Conservation (phyloP, 2,113 vertebrate genomes). For the Corythaixoides concolor region DNA sequence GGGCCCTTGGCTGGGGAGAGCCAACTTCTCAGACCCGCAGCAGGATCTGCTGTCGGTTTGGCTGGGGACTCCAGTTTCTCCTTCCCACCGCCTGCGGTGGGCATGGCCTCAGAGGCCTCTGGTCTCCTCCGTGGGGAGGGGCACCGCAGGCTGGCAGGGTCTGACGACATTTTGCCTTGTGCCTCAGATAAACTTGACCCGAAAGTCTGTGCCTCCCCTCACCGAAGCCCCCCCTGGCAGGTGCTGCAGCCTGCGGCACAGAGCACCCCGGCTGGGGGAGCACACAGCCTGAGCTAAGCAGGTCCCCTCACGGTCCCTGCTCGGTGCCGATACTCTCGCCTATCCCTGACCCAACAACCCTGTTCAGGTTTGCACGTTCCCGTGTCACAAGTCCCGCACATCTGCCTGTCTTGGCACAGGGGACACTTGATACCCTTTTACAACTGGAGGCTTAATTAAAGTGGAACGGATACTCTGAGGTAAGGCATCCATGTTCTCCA, state of each 20-base stretch:
- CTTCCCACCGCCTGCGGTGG: not conserved
- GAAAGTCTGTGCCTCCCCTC: not conserved
- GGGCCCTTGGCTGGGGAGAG: not conserved
- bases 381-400: not conserved
- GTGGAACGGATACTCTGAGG: not conserved
- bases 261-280: accelerated
- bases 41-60: accelerated
- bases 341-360: accelerated
- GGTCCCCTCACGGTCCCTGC: not conserved
- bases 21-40: accelerated
- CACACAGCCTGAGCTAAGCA: not conserved
- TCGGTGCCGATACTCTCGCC: accelerated
- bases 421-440: not conserved
- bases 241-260: accelerated
- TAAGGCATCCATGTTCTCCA: not conserved
- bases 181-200: accelerated
- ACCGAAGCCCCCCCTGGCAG: not conserved
- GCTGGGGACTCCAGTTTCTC: not conserved
- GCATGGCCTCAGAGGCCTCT: not conserved
- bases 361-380: not conserved
- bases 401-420: not conserved
- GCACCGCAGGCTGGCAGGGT: not conserved
- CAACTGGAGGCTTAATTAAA: not conserved
- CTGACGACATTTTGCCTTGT: not conserved
- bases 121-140: accelerated